These are phyloP conservation scores for Lepisosteus oculatus DNA, from an alignment of 2,113 vertebrate species.

Conservation along the genomic window DNA sequence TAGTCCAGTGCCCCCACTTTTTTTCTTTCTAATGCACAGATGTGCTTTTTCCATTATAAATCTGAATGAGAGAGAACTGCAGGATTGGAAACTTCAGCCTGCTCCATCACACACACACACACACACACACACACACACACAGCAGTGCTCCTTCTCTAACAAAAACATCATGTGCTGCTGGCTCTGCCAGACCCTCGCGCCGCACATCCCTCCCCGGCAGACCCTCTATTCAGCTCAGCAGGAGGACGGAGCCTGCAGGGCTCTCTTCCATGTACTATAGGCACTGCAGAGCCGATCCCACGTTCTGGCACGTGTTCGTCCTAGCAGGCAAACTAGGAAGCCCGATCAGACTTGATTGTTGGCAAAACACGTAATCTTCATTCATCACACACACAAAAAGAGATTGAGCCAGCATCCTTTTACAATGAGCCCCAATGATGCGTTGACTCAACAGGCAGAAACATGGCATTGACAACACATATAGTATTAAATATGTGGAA, in stretches of 20 bases:
- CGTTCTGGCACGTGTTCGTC: too few species aligned
- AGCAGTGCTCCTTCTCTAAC: slow-evolving; percentile 15
- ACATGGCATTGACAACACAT: too few species aligned
- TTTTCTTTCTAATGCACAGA: neutral
- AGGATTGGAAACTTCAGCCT: slow-evolving; percentile 45
- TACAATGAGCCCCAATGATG: too few species aligned
- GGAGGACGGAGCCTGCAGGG: neutral
- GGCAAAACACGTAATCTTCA: too few species aligned
- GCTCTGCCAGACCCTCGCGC: slow-evolving; percentile 26
- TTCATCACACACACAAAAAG: too few species aligned
- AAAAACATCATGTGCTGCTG: slow-evolving; percentile 31
- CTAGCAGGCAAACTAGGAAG: too few species aligned
- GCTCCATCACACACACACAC: neutral
- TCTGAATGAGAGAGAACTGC: slow-evolving; percentile 28
- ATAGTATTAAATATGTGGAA: too few species aligned
- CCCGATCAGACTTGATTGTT: too few species aligned
- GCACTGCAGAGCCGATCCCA: too few species aligned
- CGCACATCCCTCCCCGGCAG: neutral
- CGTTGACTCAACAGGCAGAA: too few species aligned
- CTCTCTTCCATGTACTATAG: too few species aligned
- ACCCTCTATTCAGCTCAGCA: neutral
- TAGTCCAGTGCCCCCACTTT: slow-evolving; percentile 22
- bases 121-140: neutral
- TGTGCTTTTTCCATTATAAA: slow-evolving; percentile 44
- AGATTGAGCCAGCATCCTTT: too few species aligned